phyloP scores from a whole-genome alignment of 2,113 vertebrate species.

The Taurulus bubalis region DNA sequence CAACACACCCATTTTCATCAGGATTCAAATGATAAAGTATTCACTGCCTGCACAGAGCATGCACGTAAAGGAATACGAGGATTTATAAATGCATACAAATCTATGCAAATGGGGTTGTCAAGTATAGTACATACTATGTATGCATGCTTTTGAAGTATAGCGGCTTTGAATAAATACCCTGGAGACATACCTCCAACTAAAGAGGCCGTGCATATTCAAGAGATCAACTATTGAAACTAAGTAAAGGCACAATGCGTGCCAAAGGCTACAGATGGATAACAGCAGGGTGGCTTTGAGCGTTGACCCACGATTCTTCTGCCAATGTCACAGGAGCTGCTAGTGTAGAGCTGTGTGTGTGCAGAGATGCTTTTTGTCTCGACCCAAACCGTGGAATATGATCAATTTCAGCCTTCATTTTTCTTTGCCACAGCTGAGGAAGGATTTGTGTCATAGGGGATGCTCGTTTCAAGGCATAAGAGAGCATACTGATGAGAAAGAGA shows the following conservation, averaged over 20 bases:
- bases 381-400: neutral
- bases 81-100: constrained; percentile 3
- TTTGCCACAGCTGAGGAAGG: neutral
- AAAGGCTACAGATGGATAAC: constrained; percentile 39
- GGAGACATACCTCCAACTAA: constrained; percentile 28
- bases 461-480: neutral
- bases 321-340: constrained; percentile 1
- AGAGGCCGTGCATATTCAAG: constrained; percentile 44
- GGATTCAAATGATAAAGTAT: constrained; percentile 32
- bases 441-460: neutral
- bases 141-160: constrained; percentile 45
- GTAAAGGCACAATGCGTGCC: neutral
- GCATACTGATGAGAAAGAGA: neutral
- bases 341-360: neutral
- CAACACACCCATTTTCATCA: constrained; percentile 27
- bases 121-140: constrained; percentile 29
- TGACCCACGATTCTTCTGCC: constrained; percentile 3
- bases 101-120: constrained; percentile 45
- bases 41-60: constrained; percentile 6
- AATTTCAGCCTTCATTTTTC: neutral
- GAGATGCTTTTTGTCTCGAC: neutral
- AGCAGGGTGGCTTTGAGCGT: constrained; percentile 6
- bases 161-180: constrained; percentile 38
- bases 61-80: neutral
- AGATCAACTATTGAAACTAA: constrained; percentile 28